Base-by-base conservation (phyloP, 2,113 vertebrate species). In the Blennius ocellaris region DNA sequence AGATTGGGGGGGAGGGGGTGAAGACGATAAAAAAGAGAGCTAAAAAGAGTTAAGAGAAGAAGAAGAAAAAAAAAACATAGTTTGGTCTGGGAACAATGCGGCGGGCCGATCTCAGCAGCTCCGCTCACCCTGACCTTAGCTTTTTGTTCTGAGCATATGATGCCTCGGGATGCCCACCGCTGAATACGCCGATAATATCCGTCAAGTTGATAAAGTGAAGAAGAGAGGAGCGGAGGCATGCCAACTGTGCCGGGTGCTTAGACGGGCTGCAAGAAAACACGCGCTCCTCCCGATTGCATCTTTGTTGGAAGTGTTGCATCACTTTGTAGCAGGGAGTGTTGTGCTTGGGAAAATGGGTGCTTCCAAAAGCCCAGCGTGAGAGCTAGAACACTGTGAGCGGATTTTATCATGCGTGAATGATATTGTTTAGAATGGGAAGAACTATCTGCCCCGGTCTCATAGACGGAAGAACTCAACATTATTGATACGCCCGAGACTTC, bases 301-400 rank as follows among this genome's bases (percentile, higher is more conserved):
- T 90, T 76, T 69, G 69, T 80, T 81, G 73, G 89, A 91, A 84
- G 85, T 76, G 88, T 94, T 94, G 92, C 93, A 93, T 94, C 94
- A 94, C 90, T 71, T 80, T 78, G 81, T 84, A 77, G 73, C 64
- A 55, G 68, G 78, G 83, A 82, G 92, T 81, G 87, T 84, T 83
- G 85, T 72, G 89, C 85, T 86, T 88, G 90, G 83, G 82, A 89
- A 91, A 90, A 81, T 52, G 87, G 86, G 83, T 36, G 70, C 86
- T 90, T 87, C 85, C 87, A 90, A 91, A 87, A 87, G 74, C 87
- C 76, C 87, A 87, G 90, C 82, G 71, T 89, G 84, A 88, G 87
- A 85, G 76, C 81, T 57, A 68, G 86, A 87, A 86, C 83, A 86
- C 67, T 84, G 85, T 72, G 82, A 89, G 90, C 83, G 76, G 72